These are phyloP conservation scores for Catharus ustulatus DNA, from an alignment of 2,797 vertebrate species.

Conservation along the genomic window DNA sequence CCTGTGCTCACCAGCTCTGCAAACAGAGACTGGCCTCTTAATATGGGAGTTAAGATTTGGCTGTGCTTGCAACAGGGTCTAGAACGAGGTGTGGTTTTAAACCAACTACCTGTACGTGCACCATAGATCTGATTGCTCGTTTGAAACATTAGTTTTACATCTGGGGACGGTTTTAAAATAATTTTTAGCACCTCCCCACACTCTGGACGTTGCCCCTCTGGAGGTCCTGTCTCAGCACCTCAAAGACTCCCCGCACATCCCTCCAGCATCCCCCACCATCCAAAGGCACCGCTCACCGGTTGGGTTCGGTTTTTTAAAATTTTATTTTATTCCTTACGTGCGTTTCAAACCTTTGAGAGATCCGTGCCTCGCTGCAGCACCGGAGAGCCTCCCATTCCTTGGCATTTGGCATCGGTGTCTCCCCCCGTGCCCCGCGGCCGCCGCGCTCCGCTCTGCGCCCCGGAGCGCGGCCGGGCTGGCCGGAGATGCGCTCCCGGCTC, in stretches of 20 bases:
- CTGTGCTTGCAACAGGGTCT: neutral
- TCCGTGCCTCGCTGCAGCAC: neutral
- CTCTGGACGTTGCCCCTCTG: neutral
- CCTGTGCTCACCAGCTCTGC: neutral
- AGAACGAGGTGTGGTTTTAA: neutral
- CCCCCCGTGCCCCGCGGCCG: too few relatives aligned
- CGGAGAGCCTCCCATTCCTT: neutral
- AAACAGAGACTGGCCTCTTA: neutral
- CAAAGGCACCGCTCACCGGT: neutral
- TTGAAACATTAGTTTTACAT: neutral
- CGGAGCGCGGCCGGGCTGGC: neutral
- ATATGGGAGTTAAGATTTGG: neutral
- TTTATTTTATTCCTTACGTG: neutral
- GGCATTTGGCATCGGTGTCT: neutral
- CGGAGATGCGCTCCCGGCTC: neutral
- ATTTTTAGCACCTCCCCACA: neutral
- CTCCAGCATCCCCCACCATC: neutral
- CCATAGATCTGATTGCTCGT: neutral
- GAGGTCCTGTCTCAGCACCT: neutral
- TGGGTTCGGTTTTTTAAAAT: too few relatives aligned
- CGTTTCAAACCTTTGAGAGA: neutral
- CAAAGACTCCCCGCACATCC: neutral
- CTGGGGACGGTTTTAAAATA: neutral
- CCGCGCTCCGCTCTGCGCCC: neutral
- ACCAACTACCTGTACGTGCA: neutral